phyloP scores from a whole-genome alignment of 2,888 invertebrate species.

The Ichneumoninae sp. region DNA sequence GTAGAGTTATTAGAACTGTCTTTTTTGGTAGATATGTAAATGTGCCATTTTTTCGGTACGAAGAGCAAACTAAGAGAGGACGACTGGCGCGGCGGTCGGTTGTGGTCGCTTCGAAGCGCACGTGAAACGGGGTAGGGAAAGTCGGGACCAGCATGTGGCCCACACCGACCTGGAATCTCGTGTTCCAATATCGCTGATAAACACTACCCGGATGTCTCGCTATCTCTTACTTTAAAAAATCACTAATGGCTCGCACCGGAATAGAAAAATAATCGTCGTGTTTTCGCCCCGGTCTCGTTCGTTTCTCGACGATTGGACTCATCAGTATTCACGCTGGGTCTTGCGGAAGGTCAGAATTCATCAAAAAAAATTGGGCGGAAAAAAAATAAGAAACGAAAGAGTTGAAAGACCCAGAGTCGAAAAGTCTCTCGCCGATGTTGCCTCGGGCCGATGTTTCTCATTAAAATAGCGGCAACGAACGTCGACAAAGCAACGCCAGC shows the following conservation, averaged over 20 bases:
- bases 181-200: conserved; percentile 62
- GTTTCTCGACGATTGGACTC: not conserved
- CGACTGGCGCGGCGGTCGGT: not conserved
- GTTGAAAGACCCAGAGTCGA: conserved; percentile 27
- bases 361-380: conserved; percentile 49
- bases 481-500: conserved; percentile 69
- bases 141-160: conserved; percentile 47
- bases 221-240: conserved; percentile 35
- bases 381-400: conserved; percentile 31
- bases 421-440: conserved; percentile 38
- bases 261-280: not conserved
- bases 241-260: not conserved
- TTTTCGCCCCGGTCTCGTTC: not conserved
- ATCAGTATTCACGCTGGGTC: conserved; percentile 15
- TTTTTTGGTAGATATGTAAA: no score
- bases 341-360: conserved; percentile 66
- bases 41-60: conserved; percentile 10
- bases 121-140: conserved; percentile 39
- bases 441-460: conserved; percentile 70
- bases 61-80: conserved; percentile 34
- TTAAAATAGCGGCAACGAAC: conserved; percentile 70
- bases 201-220: conserved; percentile 61
- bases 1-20: no score
- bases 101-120: not conserved
- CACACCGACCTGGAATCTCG: conserved; percentile 50